Evolutionary conservation across 2,888 invertebrate genomes (phyloP).

Genomic region (Camponotus fellah): DNA sequence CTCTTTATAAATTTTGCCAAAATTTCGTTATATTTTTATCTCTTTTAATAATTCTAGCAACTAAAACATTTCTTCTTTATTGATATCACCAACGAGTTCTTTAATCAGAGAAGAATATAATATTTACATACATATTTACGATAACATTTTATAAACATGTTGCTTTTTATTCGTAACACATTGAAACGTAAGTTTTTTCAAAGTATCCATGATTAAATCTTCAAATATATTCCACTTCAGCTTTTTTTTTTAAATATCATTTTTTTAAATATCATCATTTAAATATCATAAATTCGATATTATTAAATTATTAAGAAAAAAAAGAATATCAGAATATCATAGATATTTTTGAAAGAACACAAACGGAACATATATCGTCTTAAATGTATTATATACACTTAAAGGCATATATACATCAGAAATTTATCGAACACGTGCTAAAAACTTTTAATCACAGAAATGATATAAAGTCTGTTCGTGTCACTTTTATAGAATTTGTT

Average conservation of each 20-base stretch:
- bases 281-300: too few relatives aligned
- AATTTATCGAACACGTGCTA: not conserved
- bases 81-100: not conserved
- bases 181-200: not conserved
- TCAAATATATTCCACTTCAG: not conserved
- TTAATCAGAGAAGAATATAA: not conserved
- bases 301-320: conserved; percentile 14
- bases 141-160: too few relatives aligned
- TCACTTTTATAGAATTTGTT: not conserved
- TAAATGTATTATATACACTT: not conserved
- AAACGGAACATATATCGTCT: not conserved
- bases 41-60: not conserved
- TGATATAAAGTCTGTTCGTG: not conserved
- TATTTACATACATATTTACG: not conserved
- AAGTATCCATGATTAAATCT: not conserved
- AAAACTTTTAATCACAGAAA: not conserved
- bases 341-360: not conserved
- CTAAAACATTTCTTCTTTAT: not conserved
- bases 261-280: not conserved
- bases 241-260: not conserved
- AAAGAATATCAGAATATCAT: not conserved
- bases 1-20: not conserved
- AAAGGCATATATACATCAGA: not conserved
- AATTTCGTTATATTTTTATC: not conserved
- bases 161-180: not conserved